Base-by-base conservation (phyloP, 2,888 invertebrate species). In the Pandemis corylana region DNA sequence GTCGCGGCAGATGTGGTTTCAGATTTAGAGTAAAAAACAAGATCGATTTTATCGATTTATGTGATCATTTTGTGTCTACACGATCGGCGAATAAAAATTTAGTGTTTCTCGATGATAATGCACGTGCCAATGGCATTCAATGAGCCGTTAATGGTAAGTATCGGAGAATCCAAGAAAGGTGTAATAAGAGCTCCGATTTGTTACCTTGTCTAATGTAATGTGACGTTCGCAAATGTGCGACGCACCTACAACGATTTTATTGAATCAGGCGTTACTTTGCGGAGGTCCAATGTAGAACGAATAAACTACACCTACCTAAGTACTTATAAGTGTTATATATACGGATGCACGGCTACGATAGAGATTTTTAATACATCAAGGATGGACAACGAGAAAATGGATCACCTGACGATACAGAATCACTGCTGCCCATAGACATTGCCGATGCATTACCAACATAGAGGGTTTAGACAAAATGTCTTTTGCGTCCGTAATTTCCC, bases 1-100 rank as follows among this genome's bases (percentile, higher is more conserved):
- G 87, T 88, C 87, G 83, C 82, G 82, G 88, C 90, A 90, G 89
- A 90, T 91, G 90, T 85, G 85, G 78, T 83, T 83, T 82, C 80
- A 80, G 86, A 88, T 88, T 88, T 83, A 85, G 78, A 79, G 79
- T 77, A 83, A 82, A 85, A 83, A 84, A 82, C 80, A 80, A 80
- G 78, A 76, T 78, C 75, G 75, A 73, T 72, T 77, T 69, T 74
- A 70, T 66, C 49, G 65, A 69, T 73, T 73, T 61, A 78, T 76
- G 68, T 71, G 62, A 77, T 76, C 72, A 72, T 80, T 80, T 77
- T 77, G 78, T 77, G 59, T 71, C 62, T 72, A 66, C 13, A 20
- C 42, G 68, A 61, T 41, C 10, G n/a, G 46, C 5, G 41, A 69
- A 72, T 69, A 73, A 77, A 75, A 76, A 56, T 46, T 59, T 62